Evolutionary conservation across 2,113 vertebrate genomes (phyloP).

Genomic region (Charadrius vociferus): DNA sequence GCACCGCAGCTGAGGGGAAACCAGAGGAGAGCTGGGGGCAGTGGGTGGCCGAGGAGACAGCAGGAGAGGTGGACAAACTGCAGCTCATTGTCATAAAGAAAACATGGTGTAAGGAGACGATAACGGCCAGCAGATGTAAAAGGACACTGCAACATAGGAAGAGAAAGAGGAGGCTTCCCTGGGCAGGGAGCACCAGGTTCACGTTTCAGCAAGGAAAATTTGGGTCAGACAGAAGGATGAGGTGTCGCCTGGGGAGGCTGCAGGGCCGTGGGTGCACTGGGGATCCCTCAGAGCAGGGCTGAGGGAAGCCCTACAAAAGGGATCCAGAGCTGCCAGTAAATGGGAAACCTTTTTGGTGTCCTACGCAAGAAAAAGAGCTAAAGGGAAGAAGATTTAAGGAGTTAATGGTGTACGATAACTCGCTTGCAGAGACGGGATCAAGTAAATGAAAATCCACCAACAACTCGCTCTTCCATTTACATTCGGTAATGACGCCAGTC

Average conservation of each 20-base stretch:
- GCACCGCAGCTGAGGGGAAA: neutral
- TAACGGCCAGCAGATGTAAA: neutral
- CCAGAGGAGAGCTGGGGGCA: neutral
- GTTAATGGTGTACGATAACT: neutral
- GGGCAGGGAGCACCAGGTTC: neutral
- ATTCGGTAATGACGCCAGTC: neutral
- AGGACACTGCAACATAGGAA: neutral
- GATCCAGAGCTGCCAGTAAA: neutral
- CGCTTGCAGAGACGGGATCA: neutral
- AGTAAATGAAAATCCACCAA: neutral
- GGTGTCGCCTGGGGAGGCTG: neutral
- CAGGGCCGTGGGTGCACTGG: no score
- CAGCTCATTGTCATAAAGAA: neutral
- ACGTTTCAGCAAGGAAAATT: neutral
- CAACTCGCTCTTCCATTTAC: neutral
- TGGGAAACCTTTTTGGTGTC: neutral
- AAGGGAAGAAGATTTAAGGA: neutral
- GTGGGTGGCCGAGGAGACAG: neutral
- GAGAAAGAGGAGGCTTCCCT: neutral
- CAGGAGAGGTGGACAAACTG: neutral
- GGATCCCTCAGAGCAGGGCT: neutral
- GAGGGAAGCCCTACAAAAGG: neutral
- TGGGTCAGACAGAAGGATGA: neutral
- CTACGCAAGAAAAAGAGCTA: neutral
- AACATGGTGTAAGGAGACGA: rapidly evolving